Base-by-base conservation (phyloP, 2,888 invertebrate genomes). In the Tillus elongatus region DNA sequence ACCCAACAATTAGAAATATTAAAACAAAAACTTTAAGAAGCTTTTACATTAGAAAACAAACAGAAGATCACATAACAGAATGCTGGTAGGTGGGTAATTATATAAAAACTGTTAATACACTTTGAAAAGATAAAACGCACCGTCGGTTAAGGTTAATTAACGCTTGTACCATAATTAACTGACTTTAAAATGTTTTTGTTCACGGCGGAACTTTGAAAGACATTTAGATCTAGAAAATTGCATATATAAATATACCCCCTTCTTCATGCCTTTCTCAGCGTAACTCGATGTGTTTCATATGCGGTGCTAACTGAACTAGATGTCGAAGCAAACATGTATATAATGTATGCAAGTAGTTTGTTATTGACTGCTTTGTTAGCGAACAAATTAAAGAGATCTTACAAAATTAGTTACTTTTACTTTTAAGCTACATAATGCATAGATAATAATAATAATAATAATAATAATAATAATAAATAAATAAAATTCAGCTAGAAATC, bases 101-200 rank as follows among this genome's bases (percentile, higher is more conserved):
- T 38, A 37, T 36, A 41, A 41, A 41, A 43, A 39, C 40, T 42
- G 42, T 39, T 40, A 44, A 40, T 42, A 42, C 30, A 36, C 31
- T 40, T 43, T 35, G 27, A 39, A 41, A 43, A 53, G 49, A 53
- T 51, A 43, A 54, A 53, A 51, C 48, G 46, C 41, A 47, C 51
- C 50, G 54, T 45, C 50, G 39, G 47, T 54, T 53, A 51, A 47
- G 51, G 42, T 41, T 49, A 50, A 54, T 54, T 54, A 54, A 50
- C 53, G 47, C 35, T 39, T 47, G 42, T 45, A 52, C 50, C 50
- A 43, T 54, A 54, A 56, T 56, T 56, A 54, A 51, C 51, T 46
- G 45, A 46, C 47, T 50, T 51, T 50, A 49, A 53, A 52, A 52
- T 42, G 44, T 50, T 53, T 53, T 49, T 50, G 45, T 49, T 46